Base-by-base conservation (phyloP, 2,113 vertebrate species). In the Gasterosteus aculeatus region DNA sequence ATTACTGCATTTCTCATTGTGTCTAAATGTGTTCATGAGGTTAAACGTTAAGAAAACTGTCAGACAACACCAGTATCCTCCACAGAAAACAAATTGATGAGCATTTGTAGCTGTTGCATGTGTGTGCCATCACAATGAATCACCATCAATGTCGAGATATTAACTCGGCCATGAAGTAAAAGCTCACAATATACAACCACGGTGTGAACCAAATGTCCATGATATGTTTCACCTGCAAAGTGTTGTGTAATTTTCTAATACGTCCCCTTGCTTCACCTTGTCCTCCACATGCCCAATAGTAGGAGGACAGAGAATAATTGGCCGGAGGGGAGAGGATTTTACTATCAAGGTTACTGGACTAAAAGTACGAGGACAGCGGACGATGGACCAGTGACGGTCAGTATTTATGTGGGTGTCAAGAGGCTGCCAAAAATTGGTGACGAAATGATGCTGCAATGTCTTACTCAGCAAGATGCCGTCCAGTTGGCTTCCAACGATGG, bases 331-430 rank as follows among this genome's bases (percentile, higher is more conserved):
- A 80, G 39, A 89, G 82, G 77, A 39, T 84, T 84, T 84, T 42
- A 72, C 85, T 90, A 86, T 93, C 89, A 92, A 91, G 87, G 88
- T 89, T 89, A 92, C 91, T 87, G 91, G 87, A 82, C 85, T 90
- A 81, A 91, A 92, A 92, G 89, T 85, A 58, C 81, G 81, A 79
- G 80, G 87, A 88, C 83, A 86, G 81, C 87, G 88, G 88, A 90
- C 78, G 78, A 79, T 66, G 75, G 84, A 53, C 72, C 29, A 46
- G 85, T 90, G 91, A 91, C 91, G 85, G 92, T 78, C 74, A 83
- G 81, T 93, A 93, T 94, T 93, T 94, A 94, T 92, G 83, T 82
- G 56, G 22, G 83, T 92, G 91, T 93, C 87, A 86, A 60, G 83
- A 77, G 85, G 77, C 72, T 81, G 83, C 86, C 80, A 89, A 93